Evolutionary conservation across 2,113 vertebrate genomes (phyloP).

Genomic region (Poecile atricapillus): DNA sequence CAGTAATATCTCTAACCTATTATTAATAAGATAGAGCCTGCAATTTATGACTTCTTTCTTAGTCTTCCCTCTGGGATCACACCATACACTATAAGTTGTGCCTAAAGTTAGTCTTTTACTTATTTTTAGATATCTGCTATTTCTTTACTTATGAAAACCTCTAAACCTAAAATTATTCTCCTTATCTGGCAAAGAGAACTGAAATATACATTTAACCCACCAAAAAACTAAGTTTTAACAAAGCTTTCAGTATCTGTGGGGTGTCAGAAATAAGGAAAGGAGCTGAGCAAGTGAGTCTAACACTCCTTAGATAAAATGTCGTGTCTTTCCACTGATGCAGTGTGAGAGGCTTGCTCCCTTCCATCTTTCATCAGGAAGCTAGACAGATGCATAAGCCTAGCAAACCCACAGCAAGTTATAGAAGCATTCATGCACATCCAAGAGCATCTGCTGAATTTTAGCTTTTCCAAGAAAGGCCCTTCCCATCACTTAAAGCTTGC

Average conservation of each 20-base stretch:
- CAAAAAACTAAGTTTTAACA: not conserved
- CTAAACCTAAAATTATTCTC: not conserved
- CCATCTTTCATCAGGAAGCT: not conserved
- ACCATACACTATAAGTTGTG: not conserved
- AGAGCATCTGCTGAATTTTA: not conserved
- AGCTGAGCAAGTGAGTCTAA: not conserved
- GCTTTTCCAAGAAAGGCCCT: not conserved
- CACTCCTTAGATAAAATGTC: not conserved
- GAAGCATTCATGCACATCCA: not conserved
- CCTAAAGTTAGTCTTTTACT: not conserved
- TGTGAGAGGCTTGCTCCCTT: not conserved
- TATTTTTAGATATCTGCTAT: not conserved
- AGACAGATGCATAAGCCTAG: not conserved
- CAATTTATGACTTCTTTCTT: slow-evolving; percentile 21
- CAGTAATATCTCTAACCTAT: not conserved
- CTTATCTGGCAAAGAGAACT: not conserved
- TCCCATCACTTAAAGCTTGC: not conserved
- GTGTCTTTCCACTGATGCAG: not conserved
- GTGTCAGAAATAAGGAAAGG: not conserved
- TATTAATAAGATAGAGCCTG: not conserved
- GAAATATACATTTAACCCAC: not conserved
- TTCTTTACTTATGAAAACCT: not conserved
- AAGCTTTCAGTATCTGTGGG: not conserved
- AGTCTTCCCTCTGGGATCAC: not conserved
- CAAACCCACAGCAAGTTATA: not conserved